These are phyloP conservation scores for Neogobius melanostomus DNA, from an alignment of 2,113 vertebrate species.

Conservation along the genomic window DNA sequence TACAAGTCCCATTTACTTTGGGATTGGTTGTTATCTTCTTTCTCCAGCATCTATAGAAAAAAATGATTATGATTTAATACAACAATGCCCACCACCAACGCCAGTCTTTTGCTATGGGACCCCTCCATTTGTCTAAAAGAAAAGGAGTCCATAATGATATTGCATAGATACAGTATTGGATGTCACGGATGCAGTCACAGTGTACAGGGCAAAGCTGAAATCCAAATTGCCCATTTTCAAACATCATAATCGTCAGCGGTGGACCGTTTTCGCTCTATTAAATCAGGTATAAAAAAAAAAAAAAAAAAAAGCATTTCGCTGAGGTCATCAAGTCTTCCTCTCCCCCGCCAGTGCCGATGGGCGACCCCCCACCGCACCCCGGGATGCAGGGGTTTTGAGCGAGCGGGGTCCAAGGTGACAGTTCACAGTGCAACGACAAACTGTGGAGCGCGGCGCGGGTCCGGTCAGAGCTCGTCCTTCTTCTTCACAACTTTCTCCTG, in stretches of 20 bases:
- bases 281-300: slow-evolving; percentile 73
- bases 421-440: slow-evolving; percentile 91
- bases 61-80: neutral
- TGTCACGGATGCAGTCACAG: slow-evolving; percentile 76
- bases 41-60: neutral
- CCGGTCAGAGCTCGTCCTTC: slow-evolving; percentile 90
- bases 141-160: slow-evolving; percentile 61
- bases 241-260: slow-evolving; percentile 59
- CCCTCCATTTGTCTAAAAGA: slow-evolving; percentile 25
- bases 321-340: slow-evolving; percentile 82
- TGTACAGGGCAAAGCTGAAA: slow-evolving; percentile 59
- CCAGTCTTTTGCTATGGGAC: slow-evolving; percentile 26
- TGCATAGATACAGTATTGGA: slow-evolving; percentile 79
- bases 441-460: slow-evolving; percentile 39
- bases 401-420: slow-evolving; percentile 70
- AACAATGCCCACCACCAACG: slow-evolving; percentile 14
- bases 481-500: slow-evolving; percentile 89
- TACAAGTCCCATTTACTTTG: neutral
- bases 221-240: slow-evolving; percentile 40
- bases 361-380: neutral
- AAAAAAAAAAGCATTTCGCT: slow-evolving; percentile 77
- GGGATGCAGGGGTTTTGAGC: slow-evolving; percentile 45
- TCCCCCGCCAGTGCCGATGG: slow-evolving; percentile 76
- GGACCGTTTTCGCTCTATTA: slow-evolving; percentile 45
- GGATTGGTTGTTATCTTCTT: slow-evolving; percentile 15